Evolutionary conservation across 2,113 vertebrate species (phyloP).

Genomic region (Nyctereutes procyonoides): DNA sequence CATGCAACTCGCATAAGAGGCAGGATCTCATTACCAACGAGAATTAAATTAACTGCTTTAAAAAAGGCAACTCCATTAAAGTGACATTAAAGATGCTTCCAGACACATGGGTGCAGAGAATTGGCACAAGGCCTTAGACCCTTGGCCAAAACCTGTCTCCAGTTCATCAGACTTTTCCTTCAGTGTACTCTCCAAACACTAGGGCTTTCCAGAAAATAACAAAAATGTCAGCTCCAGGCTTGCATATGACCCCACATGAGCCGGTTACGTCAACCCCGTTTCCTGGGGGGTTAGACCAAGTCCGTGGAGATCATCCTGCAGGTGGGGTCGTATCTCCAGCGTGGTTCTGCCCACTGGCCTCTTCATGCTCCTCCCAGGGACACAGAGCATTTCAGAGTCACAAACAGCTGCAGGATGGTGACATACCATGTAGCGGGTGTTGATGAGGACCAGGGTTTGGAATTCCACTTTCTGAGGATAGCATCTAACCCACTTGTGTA

Average conservation of each 20-base stretch:
- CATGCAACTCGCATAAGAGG: background rate
- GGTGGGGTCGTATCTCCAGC: rapidly evolving
- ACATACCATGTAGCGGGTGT: rapidly evolving
- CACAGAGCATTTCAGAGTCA: no score
- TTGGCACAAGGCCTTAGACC: background rate
- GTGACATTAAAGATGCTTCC: background rate
- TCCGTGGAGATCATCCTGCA: rapidly evolving
- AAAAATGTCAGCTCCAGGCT: background rate
- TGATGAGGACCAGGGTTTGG: background rate
- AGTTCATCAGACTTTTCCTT: background rate
- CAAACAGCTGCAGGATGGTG: background rate
- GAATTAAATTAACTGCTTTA: constrained; percentile 32
- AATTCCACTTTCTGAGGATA: rapidly evolving
- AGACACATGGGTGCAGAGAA: background rate
- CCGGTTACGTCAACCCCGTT: background rate
- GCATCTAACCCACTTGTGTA: background rate
- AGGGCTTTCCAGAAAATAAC: background rate
- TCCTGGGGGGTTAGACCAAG: background rate
- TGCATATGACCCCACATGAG: background rate
- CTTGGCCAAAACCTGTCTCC: background rate
- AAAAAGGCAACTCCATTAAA: constrained; percentile 1
- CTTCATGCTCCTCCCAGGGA: background rate
- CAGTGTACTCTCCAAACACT: background rate
- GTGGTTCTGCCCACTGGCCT: no score
- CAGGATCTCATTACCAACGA: background rate